Conservation (phyloP, 2,888 invertebrate genomes). For the Phyllotreta cruciferae region DNA sequence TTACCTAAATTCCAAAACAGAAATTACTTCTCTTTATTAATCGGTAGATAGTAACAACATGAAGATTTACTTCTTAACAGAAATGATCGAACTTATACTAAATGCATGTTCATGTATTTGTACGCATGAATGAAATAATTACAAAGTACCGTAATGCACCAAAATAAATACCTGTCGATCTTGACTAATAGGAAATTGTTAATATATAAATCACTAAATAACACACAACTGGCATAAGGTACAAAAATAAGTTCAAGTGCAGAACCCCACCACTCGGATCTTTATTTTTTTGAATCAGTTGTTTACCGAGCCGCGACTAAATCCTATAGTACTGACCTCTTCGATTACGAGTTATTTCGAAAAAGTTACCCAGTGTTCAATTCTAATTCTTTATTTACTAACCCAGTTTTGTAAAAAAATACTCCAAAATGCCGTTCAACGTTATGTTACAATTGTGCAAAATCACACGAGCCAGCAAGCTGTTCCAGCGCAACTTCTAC, state of each 20-base stretch:
- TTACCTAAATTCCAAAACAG: too few relatives aligned
- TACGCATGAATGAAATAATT: neutral
- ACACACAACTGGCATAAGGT: conserved; percentile 33
- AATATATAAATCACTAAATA: too few relatives aligned
- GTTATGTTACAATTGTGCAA: conserved; percentile 75
- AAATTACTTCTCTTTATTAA: too few relatives aligned
- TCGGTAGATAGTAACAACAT: too few relatives aligned
- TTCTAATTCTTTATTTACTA: conserved; percentile 12
- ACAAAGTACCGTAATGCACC: conserved; percentile 9
- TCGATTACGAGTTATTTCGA: conserved; percentile 41
- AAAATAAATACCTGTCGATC: neutral
- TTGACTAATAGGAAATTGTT: conserved; percentile 25
- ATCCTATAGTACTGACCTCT: conserved; percentile 45
- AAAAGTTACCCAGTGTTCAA: conserved; percentile 30
- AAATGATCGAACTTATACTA: too few relatives aligned
- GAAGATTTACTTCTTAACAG: too few relatives aligned
- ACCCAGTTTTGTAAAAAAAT: conserved; percentile 23
- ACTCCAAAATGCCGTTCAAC: conserved; percentile 55
- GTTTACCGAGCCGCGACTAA: conserved; percentile 45
- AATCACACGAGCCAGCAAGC: conserved; percentile 80
- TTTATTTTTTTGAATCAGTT: conserved; percentile 47
- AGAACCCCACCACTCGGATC: conserved; percentile 41
- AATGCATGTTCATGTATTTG: too few relatives aligned
- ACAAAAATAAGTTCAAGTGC: conserved; percentile 47
- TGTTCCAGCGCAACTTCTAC: conserved; percentile 82